Evolutionary conservation across 64 coral and sea anemone species (phyloP).

Genomic region (Catalaphyllia jardinei): DNA sequence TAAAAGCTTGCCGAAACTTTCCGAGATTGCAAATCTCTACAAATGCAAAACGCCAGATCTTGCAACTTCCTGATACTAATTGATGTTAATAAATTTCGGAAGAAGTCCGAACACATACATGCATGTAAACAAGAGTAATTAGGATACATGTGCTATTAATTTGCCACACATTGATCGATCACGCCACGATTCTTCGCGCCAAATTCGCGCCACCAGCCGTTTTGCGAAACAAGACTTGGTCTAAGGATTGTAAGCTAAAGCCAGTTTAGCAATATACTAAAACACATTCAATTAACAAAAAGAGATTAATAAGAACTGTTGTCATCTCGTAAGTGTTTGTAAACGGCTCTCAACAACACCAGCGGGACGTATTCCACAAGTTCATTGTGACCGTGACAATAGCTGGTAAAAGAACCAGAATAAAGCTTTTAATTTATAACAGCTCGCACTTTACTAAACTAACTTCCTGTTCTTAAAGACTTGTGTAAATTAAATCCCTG

Average conservation of each 20-base stretch:
- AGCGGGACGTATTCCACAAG: not conserved
- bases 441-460: not conserved
- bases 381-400: not conserved
- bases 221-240: not conserved
- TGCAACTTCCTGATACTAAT: too few relatives aligned
- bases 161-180: too few relatives aligned
- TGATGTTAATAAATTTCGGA: too few relatives aligned
- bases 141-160: too few relatives aligned
- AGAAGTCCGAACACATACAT: too few relatives aligned
- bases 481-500: not conserved
- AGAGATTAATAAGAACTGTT: not conserved
- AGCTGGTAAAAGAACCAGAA: not conserved
- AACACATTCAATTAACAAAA: not conserved
- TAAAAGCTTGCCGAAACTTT: too few relatives aligned
- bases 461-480: not conserved
- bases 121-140: too few relatives aligned
- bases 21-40: too few relatives aligned
- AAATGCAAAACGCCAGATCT: too few relatives aligned
- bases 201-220: not conserved
- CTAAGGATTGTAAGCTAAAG: not conserved
- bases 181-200: too few relatives aligned
- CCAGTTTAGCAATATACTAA: not conserved
- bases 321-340: slow-evolving; percentile 9
- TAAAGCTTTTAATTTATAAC: not conserved
- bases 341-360: not conserved